Conservation (phyloP, 2,888 invertebrate species). For the Scelioninae gen. 2 region DNA sequence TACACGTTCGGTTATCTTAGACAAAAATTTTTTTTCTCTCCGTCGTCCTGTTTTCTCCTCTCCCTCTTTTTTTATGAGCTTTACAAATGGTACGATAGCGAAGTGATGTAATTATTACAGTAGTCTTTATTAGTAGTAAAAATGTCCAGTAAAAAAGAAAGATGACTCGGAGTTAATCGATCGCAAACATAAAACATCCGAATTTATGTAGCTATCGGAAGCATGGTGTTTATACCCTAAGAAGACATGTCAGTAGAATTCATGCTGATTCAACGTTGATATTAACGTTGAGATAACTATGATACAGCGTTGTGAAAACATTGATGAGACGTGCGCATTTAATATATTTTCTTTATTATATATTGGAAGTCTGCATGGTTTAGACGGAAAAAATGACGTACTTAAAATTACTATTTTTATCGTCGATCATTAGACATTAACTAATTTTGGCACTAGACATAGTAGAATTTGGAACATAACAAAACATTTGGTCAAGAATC, state of each 20-base stretch:
- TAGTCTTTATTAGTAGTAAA: constrained; percentile 40
- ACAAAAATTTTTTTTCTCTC: constrained; percentile 24
- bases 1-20: constrained; percentile 48
- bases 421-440: too few species aligned
- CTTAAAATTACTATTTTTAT: too few species aligned
- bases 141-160: constrained; percentile 32
- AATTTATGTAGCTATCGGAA: constrained; percentile 17
- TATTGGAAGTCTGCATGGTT: too few species aligned
- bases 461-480: too few species aligned
- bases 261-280: not conserved
- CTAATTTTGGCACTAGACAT: too few species aligned
- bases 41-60: not conserved
- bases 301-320: too few species aligned
- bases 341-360: too few species aligned
- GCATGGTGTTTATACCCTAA: too few species aligned
- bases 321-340: too few species aligned
- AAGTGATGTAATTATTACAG: constrained; percentile 51
- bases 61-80: constrained; percentile 2
- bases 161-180: constrained; percentile 30
- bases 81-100: constrained; percentile 20
- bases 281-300: too few species aligned
- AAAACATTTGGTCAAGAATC: too few species aligned
- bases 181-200: constrained; percentile 29
- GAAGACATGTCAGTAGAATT: constrained; percentile 12
- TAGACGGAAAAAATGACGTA: too few species aligned